Percentiles rank a stretch among this genome's conserved stretches.
Evolutionary conservation across 2,113 vertebrate genomes (phyloP).

Genomic region (Ptyas mucosa): DNA sequence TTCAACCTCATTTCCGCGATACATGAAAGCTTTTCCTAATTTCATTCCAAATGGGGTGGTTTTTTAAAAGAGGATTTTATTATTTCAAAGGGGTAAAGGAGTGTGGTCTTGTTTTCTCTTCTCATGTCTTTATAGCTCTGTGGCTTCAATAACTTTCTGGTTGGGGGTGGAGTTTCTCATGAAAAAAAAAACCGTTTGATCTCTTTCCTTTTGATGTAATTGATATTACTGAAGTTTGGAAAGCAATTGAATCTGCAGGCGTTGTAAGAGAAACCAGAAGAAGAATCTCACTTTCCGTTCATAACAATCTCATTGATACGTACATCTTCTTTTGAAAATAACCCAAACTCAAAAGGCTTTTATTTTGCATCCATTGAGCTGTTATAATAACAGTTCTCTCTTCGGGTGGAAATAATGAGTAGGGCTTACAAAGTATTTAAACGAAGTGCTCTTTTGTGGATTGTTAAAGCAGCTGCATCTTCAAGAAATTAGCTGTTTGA

Average conservation of each 20-base stretch:
- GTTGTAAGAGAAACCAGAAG: background rate
- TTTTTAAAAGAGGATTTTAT: background rate
- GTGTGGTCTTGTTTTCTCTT: background rate
- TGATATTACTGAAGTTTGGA: background rate
- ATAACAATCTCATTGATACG: background rate
- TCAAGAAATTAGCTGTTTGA: background rate
- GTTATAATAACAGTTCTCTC: background rate
- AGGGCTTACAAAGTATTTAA: background rate
- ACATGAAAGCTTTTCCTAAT: background rate
- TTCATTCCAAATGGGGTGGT: background rate
- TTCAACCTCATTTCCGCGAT: background rate
- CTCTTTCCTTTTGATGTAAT: background rate
- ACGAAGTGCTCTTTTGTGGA: background rate
- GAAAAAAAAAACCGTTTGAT: background rate
- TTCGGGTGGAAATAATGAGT: background rate
- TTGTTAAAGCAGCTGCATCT: background rate
- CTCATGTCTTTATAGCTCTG: background rate
- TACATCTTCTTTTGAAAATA: background rate
- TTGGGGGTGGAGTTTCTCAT: background rate
- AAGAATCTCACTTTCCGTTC: background rate
- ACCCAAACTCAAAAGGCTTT: background rate
- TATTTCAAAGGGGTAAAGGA: background rate
- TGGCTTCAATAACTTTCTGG: background rate
- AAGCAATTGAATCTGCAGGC: background rate
- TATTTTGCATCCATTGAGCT: background rate